Evolutionary conservation across 2,113 vertebrate species (phyloP), one percentile per base, ranked within the genome.

Genomic region (Bettongia penicillata): DNA sequence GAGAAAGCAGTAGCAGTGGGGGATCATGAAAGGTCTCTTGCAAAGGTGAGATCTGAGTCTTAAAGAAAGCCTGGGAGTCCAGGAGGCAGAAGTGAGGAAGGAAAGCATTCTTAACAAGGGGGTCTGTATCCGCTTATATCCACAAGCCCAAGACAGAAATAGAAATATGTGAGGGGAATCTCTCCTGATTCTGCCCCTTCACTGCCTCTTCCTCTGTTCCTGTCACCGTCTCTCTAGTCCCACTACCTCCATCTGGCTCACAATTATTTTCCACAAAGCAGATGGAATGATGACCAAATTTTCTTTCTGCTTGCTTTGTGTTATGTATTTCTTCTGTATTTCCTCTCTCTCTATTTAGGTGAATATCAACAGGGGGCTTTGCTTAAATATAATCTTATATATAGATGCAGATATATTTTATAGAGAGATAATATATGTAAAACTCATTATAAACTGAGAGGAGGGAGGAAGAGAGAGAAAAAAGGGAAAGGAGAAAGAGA

Each of bases 241-340:
- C 55, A 90, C 95, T 77, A 61, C 91, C 89, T 89, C 96, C 91
- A 91, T 92, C 95, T 94, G 93, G 95, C 93, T 95, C 96, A 94
- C 91, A 94, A 37, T 94, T 93, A 52, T 92, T 94, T 91, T 96
- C 95, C 52, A 43, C 94, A 93, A 93, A 95, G 52, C 94, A 96
- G 94, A 93, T 94, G 91, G 95, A 94, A 96, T 95, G 94, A 95
- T 93, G 93, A 53, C 93, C 92, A 91, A 50, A 68, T 19, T 1
- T 90, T 10, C 22, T 19, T 50, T 91, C 43, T n/a, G 47, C 47
- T 28, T 93, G 94, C 51, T 89, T 91, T 91, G 91, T 90, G 91
- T 95, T 51, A 93, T 93, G 51, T 94, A 47, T 91, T 91, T 77
- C 94, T 89, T 37, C 55, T 47, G 47, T 50, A 31, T 90, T 52